phyloP scores from a whole-genome alignment of 2,113 vertebrate species.

The Morone saxatilis region DNA sequence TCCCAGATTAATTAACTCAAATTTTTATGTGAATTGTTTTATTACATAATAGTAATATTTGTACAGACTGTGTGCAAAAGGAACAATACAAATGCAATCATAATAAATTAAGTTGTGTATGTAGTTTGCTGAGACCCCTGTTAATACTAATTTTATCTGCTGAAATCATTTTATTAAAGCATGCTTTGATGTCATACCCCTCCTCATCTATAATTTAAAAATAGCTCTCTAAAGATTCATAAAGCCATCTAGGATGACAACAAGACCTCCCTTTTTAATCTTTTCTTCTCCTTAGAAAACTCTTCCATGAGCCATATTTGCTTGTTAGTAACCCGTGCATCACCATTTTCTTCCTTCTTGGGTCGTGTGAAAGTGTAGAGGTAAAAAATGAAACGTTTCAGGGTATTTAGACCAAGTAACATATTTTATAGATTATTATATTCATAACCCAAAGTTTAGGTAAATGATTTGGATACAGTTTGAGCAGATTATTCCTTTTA shows the following conservation, averaged over 20 bases:
- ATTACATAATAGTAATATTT: neutral
- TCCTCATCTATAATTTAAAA: neutral
- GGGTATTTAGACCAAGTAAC: no score
- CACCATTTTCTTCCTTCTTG: neutral
- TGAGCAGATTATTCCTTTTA: no score
- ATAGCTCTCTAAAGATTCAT: neutral
- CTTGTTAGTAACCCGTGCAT: neutral
- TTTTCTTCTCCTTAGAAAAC: neutral
- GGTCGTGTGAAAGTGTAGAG: neutral
- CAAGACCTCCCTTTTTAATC: neutral
- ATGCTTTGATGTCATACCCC: conserved; percentile 2
- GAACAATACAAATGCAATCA: neutral
- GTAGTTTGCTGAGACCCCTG: neutral
- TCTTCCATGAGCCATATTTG: conserved; percentile 2
- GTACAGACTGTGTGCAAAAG: neutral
- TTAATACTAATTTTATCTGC: neutral
- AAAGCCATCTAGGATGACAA: neutral
- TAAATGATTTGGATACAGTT: no score
- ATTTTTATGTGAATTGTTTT: conserved; percentile 7
- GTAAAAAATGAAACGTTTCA: conserved; percentile 3
- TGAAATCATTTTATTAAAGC: neutral
- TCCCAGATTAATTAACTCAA: conserved; percentile 5
- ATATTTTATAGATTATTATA: no score
- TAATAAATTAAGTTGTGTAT: neutral
- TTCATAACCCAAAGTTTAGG: no score